Base-by-base conservation (phyloP, 1,140 invertebrate species). In the Tetragnatha versicolor region DNA sequence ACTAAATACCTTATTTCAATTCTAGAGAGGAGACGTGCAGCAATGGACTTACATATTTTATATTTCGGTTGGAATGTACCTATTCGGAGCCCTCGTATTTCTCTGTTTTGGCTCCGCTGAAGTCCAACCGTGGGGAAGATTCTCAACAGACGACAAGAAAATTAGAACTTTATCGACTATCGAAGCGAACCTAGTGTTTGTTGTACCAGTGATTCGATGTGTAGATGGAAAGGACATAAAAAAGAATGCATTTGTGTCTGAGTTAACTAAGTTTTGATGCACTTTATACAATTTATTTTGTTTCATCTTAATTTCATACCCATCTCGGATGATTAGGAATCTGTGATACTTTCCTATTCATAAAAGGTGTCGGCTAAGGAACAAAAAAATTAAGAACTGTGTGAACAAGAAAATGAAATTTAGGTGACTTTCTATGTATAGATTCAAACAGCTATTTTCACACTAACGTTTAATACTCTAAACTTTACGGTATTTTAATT, bases 41-140 rank as follows among this genome's bases (percentile, higher is more conserved):
- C 90, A 92, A 83, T 95, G 93, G 94, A 89, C 89, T 78, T 89
- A 88, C 49, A 90, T 94, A 0, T 95, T 94, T 83, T 90, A 90
- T 82, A 88, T 93, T 20, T 89, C 92, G 0, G 89, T 91, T n/a
- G 88, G 84, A 4, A 86, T 94, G 12, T 92, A 93, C 72, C 86
- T 91, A 37, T 80, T 90, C 25, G 90, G 91, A 17, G 92, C 92
- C 80, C 83, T 92, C 0, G 85, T 91, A 37, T 95, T 92, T 82
- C 80, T 92, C n/a, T 78, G 92, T 6, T 84, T 87, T 42, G 83
- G 83, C 0, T 79, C 82, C 7, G 87, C 84, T 2, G 83, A 85
- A 51, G 79, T 85, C 29, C 85, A 87, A 58, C 27, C 69, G 9
- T 87, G 86, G 86, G 76, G 73, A 14, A 42, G 6, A n/a, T 31